These are phyloP conservation scores for Hippocampus zosterae DNA, from an alignment of 2,113 vertebrate genomes.

Conservation along the genomic window DNA sequence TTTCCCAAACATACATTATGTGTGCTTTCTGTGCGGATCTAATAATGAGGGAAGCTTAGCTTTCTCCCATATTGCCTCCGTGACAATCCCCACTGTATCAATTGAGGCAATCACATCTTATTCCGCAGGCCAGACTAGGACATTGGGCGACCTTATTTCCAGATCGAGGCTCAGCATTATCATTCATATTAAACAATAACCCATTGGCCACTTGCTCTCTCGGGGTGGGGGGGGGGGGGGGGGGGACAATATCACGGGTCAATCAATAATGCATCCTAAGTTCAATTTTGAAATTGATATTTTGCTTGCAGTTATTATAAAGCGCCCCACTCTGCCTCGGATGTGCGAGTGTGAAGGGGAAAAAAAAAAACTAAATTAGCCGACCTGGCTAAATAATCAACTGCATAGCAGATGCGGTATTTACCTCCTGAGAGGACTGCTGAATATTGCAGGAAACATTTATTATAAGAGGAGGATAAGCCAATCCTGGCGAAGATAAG, in stretches of 20 bases:
- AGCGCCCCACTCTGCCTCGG: conserved; percentile 80
- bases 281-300: conserved; percentile 93
- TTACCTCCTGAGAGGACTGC: conserved; percentile 87
- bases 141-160: conserved; percentile 84
- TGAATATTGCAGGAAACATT: conserved; percentile 87
- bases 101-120: conserved; percentile 89
- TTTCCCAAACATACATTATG: conserved; percentile 5
- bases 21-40: conserved; percentile 20
- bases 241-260: conserved; percentile 88
- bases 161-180: conserved; percentile 83
- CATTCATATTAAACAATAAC: conserved; percentile 97
- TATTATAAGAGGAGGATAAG: conserved; percentile 91
- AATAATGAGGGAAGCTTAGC: conserved; percentile 25
- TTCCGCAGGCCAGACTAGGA: conserved; percentile 84
- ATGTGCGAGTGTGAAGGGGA: conserved; percentile 76
- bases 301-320: conserved; percentile 89
- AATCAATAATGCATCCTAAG: conserved; percentile 94
- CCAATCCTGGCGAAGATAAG: conserved; percentile 93
- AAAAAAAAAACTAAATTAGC: conserved; percentile 54
- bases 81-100: conserved; percentile 79
- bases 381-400: conserved; percentile 92
- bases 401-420: conserved; percentile 84
- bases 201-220: conserved; percentile 93
- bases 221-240: conserved; percentile 29
- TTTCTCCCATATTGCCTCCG: conserved; percentile 74